Conservation (phyloP, 2,888 invertebrate genomes). For the Heliconius ethilla region DNA sequence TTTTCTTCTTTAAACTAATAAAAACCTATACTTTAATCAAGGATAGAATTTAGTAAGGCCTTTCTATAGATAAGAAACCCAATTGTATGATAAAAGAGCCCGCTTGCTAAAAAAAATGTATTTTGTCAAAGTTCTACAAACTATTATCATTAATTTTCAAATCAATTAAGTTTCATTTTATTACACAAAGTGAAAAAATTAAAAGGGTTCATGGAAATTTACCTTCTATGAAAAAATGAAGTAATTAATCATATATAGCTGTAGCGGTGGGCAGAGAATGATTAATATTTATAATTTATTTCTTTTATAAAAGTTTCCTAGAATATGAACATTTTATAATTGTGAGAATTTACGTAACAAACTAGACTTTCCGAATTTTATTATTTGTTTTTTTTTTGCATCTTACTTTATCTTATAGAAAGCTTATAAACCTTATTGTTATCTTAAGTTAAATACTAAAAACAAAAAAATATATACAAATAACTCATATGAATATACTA, state of each 20-base stretch:
- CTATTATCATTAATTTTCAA: conserved; percentile 1
- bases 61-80: not conserved
- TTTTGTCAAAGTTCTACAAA: not conserved
- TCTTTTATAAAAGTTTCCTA: not conserved
- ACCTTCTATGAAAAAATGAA: not conserved
- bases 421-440: no score
- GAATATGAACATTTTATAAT: not conserved
- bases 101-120: not conserved
- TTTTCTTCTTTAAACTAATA: not conserved
- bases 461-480: no score
- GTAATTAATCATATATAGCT: conserved; percentile 23
- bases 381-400: not conserved
- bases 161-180: not conserved
- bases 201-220: not conserved
- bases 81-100: not conserved
- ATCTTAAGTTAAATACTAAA: no score
- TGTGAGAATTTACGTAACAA: not conserved
- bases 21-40: no score
- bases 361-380: not conserved
- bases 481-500: no score
- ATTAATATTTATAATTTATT: conserved; percentile 17
- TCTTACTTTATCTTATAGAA: no score
- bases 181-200: not conserved
- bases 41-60: not conserved
- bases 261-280: not conserved